These are phyloP conservation scores for Lepus europaeus DNA, from an alignment of 2,113 vertebrate genomes.

Conservation along the genomic window DNA sequence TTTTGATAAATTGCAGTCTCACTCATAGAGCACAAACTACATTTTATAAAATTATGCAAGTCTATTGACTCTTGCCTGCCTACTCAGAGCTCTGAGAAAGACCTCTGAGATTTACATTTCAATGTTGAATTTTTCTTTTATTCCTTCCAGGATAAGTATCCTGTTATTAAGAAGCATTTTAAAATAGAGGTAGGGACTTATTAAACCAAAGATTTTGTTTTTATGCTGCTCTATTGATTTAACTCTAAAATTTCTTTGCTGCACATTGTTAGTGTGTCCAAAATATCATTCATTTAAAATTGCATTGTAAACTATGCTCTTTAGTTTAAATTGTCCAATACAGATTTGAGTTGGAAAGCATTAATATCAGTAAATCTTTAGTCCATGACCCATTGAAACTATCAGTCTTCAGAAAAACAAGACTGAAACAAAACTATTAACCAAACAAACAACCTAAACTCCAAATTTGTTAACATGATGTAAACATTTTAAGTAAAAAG, in stretches of 20 bases:
- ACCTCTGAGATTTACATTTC: neutral
- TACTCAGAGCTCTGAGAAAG: neutral
- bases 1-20: neutral
- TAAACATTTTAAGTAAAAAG: neutral
- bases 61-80: neutral
- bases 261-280: neutral
- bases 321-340: neutral
- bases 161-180: neutral
- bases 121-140: neutral
- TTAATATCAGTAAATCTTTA: conserved; percentile 3
- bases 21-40: neutral
- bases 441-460: neutral
- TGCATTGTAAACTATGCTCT: neutral
- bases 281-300: neutral
- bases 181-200: neutral
- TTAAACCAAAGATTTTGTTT: neutral
- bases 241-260: neutral
- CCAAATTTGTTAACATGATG: neutral
- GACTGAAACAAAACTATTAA: neutral
- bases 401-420: conserved; percentile 26
- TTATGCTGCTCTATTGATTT: neutral
- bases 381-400: neutral
- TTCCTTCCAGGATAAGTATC: rapidly evolving
- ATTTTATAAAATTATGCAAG: neutral
- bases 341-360: neutral